Evolutionary conservation across 1,140 invertebrate species (phyloP), one percentile per base, ranked within the genome.

Genomic region (Stegodyphus dumicola): DNA sequence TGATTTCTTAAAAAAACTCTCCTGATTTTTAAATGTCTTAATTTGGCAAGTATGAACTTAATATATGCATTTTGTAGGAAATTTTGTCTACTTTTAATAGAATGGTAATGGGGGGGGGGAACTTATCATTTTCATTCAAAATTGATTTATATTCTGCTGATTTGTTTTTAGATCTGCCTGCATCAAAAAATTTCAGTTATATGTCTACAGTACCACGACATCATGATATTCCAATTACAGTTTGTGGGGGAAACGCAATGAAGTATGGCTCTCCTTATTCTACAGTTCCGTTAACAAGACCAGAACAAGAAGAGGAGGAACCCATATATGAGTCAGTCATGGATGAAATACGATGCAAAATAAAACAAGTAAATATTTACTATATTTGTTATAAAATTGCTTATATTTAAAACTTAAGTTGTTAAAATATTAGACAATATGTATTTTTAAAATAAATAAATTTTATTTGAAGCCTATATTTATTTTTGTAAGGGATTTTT

Each of bases 271-370:
- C 85, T 11, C 85, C 85, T n/a, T 86, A 86, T 74, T 78, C 85
- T 6, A 79, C 85, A 11, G 77, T 86, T 48, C 85, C 85, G 56
- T 74, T 86, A 11, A 86, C 85, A 48, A 71, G 77, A 49, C 75
- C 77, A 18, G 85, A 86, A 18, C 83, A 54, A 56, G 69, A 78
- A 5, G 85, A 86, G 7, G 85, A 86, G n/a, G 85, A 86, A 65
- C 85, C 85, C 18, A 86, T 86, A 13, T 86, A 86, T 81, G 85
- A 86, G 66, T 76, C 77, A 60, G 85, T 86, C 15, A 69, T 86
- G n/a, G 85, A 78, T 64, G 85, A 86, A 64, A 86, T 78, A 6
- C 54, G 79, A 5, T 74, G 64, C 48, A 86, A 69, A 69, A 86
- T 86, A 13, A 86, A 73, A 77, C 54, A 80, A 48, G 85, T 81